Evolutionary conservation across 2,113 vertebrate species (phyloP).

Genomic region (Excalfactoria chinensis): DNA sequence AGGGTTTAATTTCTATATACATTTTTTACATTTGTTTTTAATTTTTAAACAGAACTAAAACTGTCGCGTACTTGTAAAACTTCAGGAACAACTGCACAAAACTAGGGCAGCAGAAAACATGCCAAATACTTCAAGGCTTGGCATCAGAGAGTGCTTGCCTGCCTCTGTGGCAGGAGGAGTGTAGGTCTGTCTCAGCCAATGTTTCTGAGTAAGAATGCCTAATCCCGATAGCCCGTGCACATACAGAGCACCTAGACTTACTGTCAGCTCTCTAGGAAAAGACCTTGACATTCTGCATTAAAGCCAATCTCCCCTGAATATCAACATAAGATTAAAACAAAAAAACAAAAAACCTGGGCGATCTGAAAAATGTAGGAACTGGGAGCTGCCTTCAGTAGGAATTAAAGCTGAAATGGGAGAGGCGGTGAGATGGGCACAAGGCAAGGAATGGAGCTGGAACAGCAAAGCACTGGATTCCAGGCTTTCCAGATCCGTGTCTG

Average conservation of each 20-base stretch:
- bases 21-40: neutral
- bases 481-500: neutral
- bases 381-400: neutral
- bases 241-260: constrained; percentile 44
- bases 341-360: neutral
- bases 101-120: constrained; percentile 59
- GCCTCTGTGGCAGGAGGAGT: constrained; percentile 45
- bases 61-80: constrained; percentile 27
- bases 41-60: neutral
- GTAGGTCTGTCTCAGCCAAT: constrained; percentile 42
- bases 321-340: constrained; percentile 16
- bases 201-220: constrained; percentile 49
- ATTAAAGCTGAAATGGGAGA: neutral
- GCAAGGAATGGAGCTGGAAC: neutral
- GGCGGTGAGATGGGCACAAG: neutral
- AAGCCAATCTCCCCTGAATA: neutral
- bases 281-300: constrained; percentile 52
- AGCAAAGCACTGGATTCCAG: neutral
- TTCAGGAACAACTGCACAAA: constrained; percentile 63
- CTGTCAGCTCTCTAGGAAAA: constrained; percentile 53
- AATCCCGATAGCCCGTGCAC: constrained; percentile 37
- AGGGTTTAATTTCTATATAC: neutral
- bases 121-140: constrained; percentile 61
- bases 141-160: constrained; percentile 46
- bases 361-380: constrained; percentile 9